phyloP scores from a whole-genome alignment of 2,113 vertebrate genomes.

The Rhadina sibilatrix region DNA sequence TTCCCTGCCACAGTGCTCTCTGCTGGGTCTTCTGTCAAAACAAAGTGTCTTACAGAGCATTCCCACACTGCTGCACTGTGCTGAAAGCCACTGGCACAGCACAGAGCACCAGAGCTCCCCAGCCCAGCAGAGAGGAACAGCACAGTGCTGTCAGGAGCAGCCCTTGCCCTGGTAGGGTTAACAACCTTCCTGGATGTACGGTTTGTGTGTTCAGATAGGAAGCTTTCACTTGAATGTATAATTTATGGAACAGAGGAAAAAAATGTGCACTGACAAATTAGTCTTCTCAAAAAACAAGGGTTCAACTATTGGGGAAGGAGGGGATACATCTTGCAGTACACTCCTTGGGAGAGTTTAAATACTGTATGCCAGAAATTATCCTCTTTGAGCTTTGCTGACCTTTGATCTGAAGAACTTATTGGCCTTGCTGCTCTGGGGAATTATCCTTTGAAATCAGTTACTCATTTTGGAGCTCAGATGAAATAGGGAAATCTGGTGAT shows the following conservation, averaged over 20 bases:
- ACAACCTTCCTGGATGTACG: neutral
- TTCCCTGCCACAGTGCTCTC: neutral
- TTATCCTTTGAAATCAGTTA: conserved; percentile 60
- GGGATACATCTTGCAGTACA: conserved; percentile 22
- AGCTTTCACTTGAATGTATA: conserved; percentile 43
- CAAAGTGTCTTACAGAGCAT: rapidly evolving
- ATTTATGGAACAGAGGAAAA: conserved; percentile 30
- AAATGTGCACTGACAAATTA: conserved; percentile 51
- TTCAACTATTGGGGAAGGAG: conserved; percentile 9
- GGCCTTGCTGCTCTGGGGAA: conserved; percentile 46
- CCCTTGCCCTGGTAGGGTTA: neutral
- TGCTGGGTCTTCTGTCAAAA: neutral
- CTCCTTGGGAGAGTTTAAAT: conserved; percentile 60
- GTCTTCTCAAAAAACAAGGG: conserved; percentile 43
- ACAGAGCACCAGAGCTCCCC: neutral
- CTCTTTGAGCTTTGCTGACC: conserved; percentile 42
- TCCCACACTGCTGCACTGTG: neutral
- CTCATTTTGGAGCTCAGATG: conserved; percentile 44
- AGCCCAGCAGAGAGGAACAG: neutral
- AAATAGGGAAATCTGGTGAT: conserved; percentile 52
- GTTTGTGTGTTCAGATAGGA: neutral
- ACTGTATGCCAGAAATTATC: conserved; percentile 52
- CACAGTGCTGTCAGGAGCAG: neutral
- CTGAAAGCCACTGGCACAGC: neutral
- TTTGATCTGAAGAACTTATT: conserved; percentile 54